These are phyloP conservation scores for Panthera leo DNA, from an alignment of 2,113 vertebrate species.

Conservation along the genomic window DNA sequence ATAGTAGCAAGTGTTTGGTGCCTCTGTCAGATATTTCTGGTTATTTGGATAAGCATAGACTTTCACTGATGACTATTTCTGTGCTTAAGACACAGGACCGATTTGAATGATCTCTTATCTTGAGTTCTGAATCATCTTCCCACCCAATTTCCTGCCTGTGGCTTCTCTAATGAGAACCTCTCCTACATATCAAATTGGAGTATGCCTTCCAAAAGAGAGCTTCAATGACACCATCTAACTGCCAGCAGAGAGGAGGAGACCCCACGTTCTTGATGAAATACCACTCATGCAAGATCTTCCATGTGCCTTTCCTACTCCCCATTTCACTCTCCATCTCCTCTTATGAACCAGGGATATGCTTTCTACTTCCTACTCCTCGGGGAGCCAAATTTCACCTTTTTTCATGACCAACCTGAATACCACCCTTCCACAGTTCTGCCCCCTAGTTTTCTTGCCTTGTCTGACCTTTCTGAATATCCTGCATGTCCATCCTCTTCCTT, in stretches of 20 bases:
- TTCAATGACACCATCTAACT: background rate
- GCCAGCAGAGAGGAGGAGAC: background rate
- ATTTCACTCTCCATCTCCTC: background rate
- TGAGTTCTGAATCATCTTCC: background rate
- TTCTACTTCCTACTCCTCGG: background rate
- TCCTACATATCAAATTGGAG: background rate
- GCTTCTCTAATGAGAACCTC: background rate
- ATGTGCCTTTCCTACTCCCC: fast-evolving
- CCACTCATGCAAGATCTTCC: background rate
- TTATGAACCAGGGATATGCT: background rate
- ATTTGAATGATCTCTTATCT: background rate
- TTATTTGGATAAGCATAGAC: background rate
- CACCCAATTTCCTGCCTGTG: background rate
- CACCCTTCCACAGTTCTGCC: background rate
- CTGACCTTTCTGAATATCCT: background rate
- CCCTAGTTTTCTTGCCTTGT: background rate
- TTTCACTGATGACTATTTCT: background rate
- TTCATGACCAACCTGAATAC: background rate
- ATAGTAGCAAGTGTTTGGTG: background rate
- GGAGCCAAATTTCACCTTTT: background rate
- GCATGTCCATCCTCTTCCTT: background rate
- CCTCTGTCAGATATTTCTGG: background rate
- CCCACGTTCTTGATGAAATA: background rate
- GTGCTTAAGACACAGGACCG: background rate
- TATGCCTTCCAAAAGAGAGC: background rate